Evolutionary conservation across 2,888 invertebrate genomes (phyloP).

Genomic region (Barypeithes pellucidus): DNA sequence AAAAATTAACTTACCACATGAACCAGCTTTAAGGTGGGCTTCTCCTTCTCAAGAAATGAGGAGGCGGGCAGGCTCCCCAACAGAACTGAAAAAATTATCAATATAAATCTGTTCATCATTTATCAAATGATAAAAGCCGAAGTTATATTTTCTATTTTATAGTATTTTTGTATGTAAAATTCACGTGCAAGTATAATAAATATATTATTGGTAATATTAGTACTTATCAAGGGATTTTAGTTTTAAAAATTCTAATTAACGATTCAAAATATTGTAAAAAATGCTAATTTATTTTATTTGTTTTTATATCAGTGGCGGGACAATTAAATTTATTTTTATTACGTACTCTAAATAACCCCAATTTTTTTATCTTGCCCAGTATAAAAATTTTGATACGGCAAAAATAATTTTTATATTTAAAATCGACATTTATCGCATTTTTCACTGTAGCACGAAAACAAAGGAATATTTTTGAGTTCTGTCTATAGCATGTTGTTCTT

Average conservation of each 20-base stretch:
- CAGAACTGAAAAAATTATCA: background rate
- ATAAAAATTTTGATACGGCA: no score
- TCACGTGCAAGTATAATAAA: slow-evolving; percentile 8
- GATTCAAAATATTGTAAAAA: background rate
- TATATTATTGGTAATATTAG: background rate
- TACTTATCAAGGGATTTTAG: background rate
- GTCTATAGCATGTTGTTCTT: no score
- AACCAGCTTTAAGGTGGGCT: slow-evolving; percentile 25
- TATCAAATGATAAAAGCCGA: background rate
- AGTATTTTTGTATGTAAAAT: background rate
- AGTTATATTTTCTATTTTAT: slow-evolving; percentile 2
- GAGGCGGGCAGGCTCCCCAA: background rate
- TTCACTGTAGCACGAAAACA: no score
- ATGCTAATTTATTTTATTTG: background rate
- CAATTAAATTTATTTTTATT: no score
- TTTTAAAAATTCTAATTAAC: background rate
- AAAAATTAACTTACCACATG: slow-evolving; percentile 24
- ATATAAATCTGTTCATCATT: background rate
- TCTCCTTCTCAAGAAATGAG: background rate
- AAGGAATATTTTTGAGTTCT: no score
- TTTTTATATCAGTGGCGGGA: no score
- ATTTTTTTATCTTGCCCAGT: no score
- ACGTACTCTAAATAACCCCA: no score
- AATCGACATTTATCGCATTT: no score
- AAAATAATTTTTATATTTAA: no score